These are phyloP conservation scores for Apamea anceps DNA, from an alignment of 2,888 invertebrate genomes.

Conservation along the genomic window DNA sequence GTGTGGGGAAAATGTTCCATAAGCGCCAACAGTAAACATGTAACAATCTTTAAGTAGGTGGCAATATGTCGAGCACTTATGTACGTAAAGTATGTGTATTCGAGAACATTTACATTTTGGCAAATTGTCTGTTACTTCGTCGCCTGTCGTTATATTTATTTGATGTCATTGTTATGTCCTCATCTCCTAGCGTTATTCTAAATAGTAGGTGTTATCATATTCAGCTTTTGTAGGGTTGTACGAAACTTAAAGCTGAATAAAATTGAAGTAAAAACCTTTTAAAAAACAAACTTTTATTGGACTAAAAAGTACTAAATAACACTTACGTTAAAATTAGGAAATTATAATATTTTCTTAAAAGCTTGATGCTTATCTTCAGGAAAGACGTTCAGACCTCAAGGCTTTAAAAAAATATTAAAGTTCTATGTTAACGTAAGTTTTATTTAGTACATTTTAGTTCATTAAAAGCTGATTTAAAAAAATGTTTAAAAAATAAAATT, in stretches of 20 bases:
- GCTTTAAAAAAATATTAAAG: too few species aligned
- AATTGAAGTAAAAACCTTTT: background rate
- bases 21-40: conserved; percentile 23
- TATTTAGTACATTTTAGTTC: too few species aligned
- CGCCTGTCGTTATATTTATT: conserved; percentile 52
- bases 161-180: conserved; percentile 54
- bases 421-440: too few species aligned
- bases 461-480: too few species aligned
- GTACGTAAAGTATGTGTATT: conserved; percentile 30
- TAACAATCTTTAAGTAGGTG: conserved; percentile 39
- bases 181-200: conserved; percentile 41
- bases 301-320: background rate
- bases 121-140: conserved; percentile 58
- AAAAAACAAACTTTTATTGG: background rate
- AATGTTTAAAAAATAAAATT: too few species aligned
- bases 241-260: background rate
- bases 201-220: conserved; percentile 49
- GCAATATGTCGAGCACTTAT: conserved; percentile 29
- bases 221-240: conserved; percentile 43
- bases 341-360: background rate
- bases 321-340: too few species aligned
- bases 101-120: conserved; percentile 52
- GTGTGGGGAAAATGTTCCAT: background rate
- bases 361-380: too few species aligned
- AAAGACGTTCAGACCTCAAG: too few species aligned